These are phyloP conservation scores for Pandemis heparana DNA, from an alignment of 2,888 invertebrate genomes.

Conservation along the genomic window DNA sequence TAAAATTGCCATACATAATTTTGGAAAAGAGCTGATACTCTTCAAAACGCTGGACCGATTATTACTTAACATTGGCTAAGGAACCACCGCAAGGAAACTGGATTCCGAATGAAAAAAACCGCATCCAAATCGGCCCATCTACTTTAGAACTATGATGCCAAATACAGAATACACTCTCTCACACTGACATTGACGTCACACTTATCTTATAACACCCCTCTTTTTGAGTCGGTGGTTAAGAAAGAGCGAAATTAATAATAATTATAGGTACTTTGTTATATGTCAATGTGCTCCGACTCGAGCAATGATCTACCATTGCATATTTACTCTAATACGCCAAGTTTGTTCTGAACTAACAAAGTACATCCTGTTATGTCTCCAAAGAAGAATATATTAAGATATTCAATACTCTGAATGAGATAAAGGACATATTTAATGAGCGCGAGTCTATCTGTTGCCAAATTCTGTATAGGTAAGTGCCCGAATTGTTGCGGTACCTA, in stretches of 20 bases:
- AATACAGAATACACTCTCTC: no score
- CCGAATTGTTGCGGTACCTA: no score
- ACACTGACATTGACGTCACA: no score
- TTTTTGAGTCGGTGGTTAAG: slow-evolving; percentile 4
- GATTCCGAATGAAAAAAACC: no score
- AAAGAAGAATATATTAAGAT: slow-evolving; percentile 23
- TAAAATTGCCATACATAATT: no score
- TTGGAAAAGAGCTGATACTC: no score
- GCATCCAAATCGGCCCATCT: no score
- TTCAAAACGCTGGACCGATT: no score
- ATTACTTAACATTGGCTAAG: no score
- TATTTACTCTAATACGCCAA: slow-evolving; percentile 15
- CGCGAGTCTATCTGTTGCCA: not conserved
- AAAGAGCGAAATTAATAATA: not conserved
- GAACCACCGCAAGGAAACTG: no score
- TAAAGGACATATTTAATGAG: not conserved
- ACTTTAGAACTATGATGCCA: no score
- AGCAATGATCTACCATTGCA: slow-evolving; percentile 14
- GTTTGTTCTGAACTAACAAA: slow-evolving; percentile 14
- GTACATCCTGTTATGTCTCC: slow-evolving; percentile 17
- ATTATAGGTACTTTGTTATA: slow-evolving; percentile 5
- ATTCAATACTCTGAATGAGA: not conserved
- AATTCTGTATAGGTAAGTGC: not conserved
- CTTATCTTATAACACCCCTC: not conserved
- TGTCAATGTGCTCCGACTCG: slow-evolving; percentile 18